These are phyloP conservation scores for Drosophila picticornis DNA, from an alignment of 2,888 invertebrate species.

Conservation along the genomic window DNA sequence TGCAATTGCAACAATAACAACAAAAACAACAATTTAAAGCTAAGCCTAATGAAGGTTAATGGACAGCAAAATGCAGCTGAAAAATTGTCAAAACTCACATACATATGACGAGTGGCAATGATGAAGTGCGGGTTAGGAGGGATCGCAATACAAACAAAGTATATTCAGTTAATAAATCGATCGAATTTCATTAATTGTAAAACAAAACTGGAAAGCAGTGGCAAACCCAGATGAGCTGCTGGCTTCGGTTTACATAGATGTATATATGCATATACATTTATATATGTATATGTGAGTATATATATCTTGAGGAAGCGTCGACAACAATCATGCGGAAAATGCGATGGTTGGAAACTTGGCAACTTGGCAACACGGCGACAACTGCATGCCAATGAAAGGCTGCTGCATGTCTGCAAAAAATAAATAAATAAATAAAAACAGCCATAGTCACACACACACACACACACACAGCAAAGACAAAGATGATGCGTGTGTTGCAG, in stretches of 20 bases:
- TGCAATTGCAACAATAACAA: constrained; percentile 32
- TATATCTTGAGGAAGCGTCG: constrained; percentile 60
- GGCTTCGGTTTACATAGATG: constrained; percentile 17
- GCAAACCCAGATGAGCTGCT: constrained; percentile 31
- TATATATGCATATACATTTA: not conserved
- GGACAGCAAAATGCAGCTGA: constrained; percentile 60
- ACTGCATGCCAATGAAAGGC: constrained; percentile 68
- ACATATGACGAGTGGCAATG: not conserved
- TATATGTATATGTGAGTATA: not conserved
- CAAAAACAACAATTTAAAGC: constrained; percentile 38
- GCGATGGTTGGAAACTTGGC: constrained; percentile 42
- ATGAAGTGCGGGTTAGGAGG: not conserved
- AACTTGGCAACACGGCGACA: constrained; percentile 57
- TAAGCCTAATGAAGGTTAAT: constrained; percentile 79
- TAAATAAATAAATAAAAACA: not conserved
- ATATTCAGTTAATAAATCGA: constrained; percentile 81
- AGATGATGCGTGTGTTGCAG: constrained; percentile 37
- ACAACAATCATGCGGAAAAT: constrained; percentile 75
- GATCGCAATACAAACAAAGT: constrained; percentile 35
- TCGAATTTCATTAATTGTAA: constrained; percentile 83
- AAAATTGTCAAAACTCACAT: constrained; percentile 42
- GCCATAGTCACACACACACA: constrained; percentile 3
- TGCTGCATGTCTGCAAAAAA: constrained; percentile 43
- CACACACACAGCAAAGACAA: constrained; percentile 12
- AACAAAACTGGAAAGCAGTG: constrained; percentile 62